A percentile compares a stretch with the other conserved stretches of the same genome.
phyloP scores from a whole-genome alignment of 1,140 invertebrate genomes.

The Tetranychus cinnabarinus region DNA sequence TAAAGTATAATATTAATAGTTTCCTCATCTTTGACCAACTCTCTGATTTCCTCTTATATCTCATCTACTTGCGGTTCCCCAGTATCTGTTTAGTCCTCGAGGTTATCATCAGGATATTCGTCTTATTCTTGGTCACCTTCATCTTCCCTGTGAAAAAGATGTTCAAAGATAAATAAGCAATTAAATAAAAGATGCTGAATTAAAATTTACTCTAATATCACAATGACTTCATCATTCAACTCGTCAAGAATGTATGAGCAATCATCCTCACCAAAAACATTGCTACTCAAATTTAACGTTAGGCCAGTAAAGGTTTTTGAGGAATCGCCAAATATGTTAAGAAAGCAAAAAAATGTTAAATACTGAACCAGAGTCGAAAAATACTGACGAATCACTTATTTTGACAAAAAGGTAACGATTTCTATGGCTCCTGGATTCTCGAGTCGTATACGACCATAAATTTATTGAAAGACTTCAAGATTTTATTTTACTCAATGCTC shows the following conservation, averaged over 20 bases:
- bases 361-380: too few species aligned
- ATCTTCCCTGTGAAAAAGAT: conserved; percentile 1
- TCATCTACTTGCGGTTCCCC: conserved; percentile 6
- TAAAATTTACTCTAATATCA: conserved; percentile 4
- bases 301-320: not conserved
- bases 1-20: not conserved
- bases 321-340: not conserved
- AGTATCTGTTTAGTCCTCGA: conserved; percentile 5
- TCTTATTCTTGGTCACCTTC: conserved; percentile 4
- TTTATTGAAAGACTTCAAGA: too few species aligned
- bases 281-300: conserved; percentile 4
- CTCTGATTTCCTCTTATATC: conserved; percentile 1
- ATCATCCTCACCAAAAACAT: conserved; percentile 1
- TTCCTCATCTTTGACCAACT: not conserved
- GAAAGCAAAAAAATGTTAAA: too few species aligned
- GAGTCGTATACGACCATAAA: too few species aligned
- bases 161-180: not conserved
- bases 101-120: conserved; percentile 8
- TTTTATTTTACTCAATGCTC: too few species aligned
- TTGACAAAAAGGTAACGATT: too few species aligned
- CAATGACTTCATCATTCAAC: not conserved
- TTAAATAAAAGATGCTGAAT: not conserved
- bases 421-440: too few species aligned
- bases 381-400: too few species aligned
- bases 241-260: not conserved